These are phyloP conservation scores for Cyprinodon diabolis DNA, from an alignment of 2,797 vertebrate genomes.

Conservation along the genomic window DNA sequence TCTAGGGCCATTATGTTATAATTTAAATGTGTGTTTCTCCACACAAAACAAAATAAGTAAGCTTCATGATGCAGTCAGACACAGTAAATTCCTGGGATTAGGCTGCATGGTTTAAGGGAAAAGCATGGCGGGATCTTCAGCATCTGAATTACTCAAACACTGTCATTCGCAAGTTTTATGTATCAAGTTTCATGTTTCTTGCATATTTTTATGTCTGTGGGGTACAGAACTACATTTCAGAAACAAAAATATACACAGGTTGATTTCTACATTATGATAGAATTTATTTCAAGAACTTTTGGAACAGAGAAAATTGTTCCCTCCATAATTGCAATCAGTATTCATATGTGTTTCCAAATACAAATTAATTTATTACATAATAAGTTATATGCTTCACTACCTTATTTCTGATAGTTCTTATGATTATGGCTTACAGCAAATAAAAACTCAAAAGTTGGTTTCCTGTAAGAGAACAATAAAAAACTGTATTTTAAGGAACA, in stretches of 20 bases:
- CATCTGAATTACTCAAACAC: conserved; percentile 61
- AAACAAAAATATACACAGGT: background rate
- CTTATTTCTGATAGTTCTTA: background rate
- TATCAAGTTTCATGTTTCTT: background rate
- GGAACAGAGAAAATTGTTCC: too few relatives aligned
- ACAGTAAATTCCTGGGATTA: conserved; percentile 47
- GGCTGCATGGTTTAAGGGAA: conserved; percentile 48
- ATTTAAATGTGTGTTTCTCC: conserved; percentile 43
- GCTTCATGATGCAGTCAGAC: conserved; percentile 50
- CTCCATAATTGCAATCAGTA: too few relatives aligned
- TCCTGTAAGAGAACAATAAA: background rate
- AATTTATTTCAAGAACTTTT: too few relatives aligned
- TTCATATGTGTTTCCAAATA: too few relatives aligned
- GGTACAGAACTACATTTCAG: conserved; percentile 14
- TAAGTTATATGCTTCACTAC: background rate
- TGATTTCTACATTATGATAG: too few relatives aligned
- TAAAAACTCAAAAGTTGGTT: background rate
- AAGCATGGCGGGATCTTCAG: conserved; percentile 52
- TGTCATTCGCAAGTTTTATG: conserved; percentile 7
- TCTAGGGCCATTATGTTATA: conserved; percentile 47
- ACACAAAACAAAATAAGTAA: conserved; percentile 49
- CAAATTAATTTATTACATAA: background rate
- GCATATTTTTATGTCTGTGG: conserved; percentile 17
- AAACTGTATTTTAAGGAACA: background rate
- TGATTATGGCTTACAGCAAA: background rate